Base-by-base conservation (phyloP, 2,113 vertebrate species). In the Actenoides lindsayi region DNA sequence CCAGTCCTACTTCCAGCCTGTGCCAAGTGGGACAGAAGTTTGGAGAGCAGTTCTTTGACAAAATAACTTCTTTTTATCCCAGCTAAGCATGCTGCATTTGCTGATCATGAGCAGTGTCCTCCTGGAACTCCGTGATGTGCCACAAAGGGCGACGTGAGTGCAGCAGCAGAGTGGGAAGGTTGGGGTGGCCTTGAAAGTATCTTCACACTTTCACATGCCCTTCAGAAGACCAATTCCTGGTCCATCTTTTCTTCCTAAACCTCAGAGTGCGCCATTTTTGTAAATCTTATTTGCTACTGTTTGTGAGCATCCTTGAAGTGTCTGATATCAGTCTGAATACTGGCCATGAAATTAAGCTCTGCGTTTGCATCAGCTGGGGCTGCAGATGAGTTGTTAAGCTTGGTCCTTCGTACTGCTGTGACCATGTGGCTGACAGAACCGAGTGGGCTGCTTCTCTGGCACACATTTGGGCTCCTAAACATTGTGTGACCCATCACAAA, bases 331-430 rank as follows among this genome's bases (percentile, higher is more conserved):
- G 62, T 31, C 48, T 63, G 68, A 94, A 48, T 75, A 84, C 57
- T 69, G 94, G 53, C 48, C 46, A 33, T 11, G 37, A 89, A 94
- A 96, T 87, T n/a, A 87, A 85, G 77, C 94, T 87, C 63, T 46
- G 54, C 2, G 2, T 92, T 90, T 76, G n/a, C 74, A 80, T 78
- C 89, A 89, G 70, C 90, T 0, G 0, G n/a, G 16, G 54, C 63
- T 93, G 75, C 28, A 89, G 69, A 85, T 48, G 67, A 83, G 65
- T 69, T 69, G 33, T 75, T 91, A 75, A 89, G 50, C 62, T 65
- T 50, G 67, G 54, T 87, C 41, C 54, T 94, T 80, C 0, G 1
- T 50, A 73, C 59, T 0, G 23, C 73, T 71, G 83, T 89, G 91
- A 73, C 81, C 77, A 53, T 1, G 17, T 77, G 84, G 87, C 89